Conservation (phyloP, 2,888 invertebrate species). For the Boloria euphrosyne region DNA sequence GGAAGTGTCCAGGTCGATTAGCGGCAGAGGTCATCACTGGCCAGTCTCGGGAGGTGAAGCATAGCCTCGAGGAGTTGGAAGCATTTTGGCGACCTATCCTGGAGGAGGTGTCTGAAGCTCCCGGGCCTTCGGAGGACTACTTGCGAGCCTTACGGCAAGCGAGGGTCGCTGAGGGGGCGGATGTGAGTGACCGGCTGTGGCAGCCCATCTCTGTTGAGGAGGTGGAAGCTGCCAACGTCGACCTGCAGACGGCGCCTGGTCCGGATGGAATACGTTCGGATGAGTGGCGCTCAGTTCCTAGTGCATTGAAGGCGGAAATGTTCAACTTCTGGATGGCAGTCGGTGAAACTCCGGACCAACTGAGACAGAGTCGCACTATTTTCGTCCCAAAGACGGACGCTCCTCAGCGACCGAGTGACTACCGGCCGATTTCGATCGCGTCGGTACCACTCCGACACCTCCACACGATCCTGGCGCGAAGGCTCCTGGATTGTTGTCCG, state of each 20-base stretch:
- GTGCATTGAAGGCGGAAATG: constrained; percentile 26
- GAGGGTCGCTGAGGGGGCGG: constrained; percentile 14
- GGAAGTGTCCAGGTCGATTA: constrained; percentile 34
- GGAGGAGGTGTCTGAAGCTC: constrained; percentile 15
- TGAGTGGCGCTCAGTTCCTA: constrained; percentile 38
- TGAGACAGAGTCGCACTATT: constrained; percentile 39
- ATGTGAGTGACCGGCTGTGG: constrained; percentile 25
- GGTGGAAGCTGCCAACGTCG: constrained; percentile 31
- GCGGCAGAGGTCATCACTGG: constrained; percentile 40
- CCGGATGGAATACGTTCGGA: constrained; percentile 42
- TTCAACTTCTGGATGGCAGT: constrained; percentile 34
- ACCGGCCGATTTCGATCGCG: constrained; percentile 46
- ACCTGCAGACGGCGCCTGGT: constrained; percentile 39
- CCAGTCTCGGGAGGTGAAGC: constrained; percentile 26
- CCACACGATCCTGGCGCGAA: constrained; percentile 44
- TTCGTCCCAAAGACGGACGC: constrained; percentile 42
- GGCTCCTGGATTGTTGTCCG: constrained; percentile 15
- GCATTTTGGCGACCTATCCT: constrained; percentile 40
- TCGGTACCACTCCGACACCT: constrained; percentile 47
- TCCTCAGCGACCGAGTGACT: constrained; percentile 44
- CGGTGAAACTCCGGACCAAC: constrained; percentile 34
- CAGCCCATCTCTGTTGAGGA: constrained; percentile 37
- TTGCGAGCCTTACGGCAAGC: constrained; percentile 1
- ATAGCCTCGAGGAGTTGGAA: constrained; percentile 36
- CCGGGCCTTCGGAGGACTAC: constrained; percentile 23